Evolutionary conservation across 2,888 invertebrate genomes (phyloP).

Genomic region (Allolobophora icterica): DNA sequence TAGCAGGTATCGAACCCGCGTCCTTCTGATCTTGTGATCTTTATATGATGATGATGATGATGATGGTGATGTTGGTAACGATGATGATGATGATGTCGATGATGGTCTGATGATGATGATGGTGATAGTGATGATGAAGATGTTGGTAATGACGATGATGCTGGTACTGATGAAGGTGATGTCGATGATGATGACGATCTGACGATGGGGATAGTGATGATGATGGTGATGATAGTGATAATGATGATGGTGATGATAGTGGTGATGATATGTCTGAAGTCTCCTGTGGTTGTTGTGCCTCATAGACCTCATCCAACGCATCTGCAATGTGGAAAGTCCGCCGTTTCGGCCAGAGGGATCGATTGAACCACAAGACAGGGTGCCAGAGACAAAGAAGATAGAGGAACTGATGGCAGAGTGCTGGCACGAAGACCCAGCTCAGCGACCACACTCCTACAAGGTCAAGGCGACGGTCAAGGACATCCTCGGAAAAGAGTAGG

Average conservation of each 20-base stretch:
- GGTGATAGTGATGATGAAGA: no score
- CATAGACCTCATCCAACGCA: neutral
- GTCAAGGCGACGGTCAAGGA: neutral
- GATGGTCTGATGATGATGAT: no score
- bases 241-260: no score
- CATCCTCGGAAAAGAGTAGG: neutral
- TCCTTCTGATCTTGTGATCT: no score
- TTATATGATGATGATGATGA: no score
- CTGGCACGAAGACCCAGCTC: constrained; percentile 38
- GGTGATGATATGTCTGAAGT: neutral
- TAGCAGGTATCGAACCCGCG: no score
- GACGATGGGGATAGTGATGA: neutral
- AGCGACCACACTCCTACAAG: constrained; percentile 32
- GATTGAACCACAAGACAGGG: neutral
- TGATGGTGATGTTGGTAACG: no score
- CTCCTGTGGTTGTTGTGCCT: neutral
- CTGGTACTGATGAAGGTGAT: no score
- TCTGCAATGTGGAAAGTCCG: neutral
- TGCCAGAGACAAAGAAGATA: neutral
- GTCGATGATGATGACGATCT: neutral
- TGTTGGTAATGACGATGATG: no score
- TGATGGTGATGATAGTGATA: no score
- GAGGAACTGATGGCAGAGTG: constrained; percentile 37
- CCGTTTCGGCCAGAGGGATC: constrained; percentile 38
- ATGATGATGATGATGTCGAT: neutral